Evolutionary conservation across 2,797 vertebrate genomes (phyloP).

Genomic region (Hephaestus fuliginosus): DNA sequence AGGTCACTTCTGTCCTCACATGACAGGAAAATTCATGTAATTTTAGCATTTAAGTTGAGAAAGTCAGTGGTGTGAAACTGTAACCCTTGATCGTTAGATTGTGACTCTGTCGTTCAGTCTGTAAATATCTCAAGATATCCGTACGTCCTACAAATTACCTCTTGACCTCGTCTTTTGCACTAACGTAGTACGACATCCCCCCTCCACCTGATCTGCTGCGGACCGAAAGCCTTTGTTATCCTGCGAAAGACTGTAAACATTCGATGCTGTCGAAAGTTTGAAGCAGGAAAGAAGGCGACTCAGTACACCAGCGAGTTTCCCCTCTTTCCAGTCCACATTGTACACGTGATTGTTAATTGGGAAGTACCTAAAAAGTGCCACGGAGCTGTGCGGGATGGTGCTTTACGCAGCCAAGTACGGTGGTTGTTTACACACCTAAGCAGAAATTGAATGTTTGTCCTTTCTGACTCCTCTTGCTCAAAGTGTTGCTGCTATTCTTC

Average conservation of each 20-base stretch:
- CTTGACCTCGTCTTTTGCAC: slow-evolving; percentile 78
- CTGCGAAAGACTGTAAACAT: slow-evolving; percentile 30
- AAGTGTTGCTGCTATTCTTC: slow-evolving; percentile 80
- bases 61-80: slow-evolving; percentile 21
- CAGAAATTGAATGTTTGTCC: slow-evolving; percentile 55
- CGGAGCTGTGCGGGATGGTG: slow-evolving; percentile 45
- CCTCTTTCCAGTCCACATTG: slow-evolving; percentile 36
- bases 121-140: slow-evolving; percentile 41
- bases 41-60: slow-evolving; percentile 17
- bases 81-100: slow-evolving; percentile 34
- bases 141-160: slow-evolving; percentile 65
- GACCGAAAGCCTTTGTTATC: slow-evolving; percentile 28
- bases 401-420: slow-evolving; percentile 20
- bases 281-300: slow-evolving; percentile 17
- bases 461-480: slow-evolving; percentile 28
- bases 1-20: slow-evolving; percentile 16
- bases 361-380: slow-evolving; percentile 59
- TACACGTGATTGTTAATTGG: slow-evolving; percentile 47
- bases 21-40: slow-evolving; percentile 35
- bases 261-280: slow-evolving; percentile 19
- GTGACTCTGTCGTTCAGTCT: slow-evolving; percentile 31
- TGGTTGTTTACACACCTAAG: slow-evolving; percentile 73
- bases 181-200: slow-evolving; percentile 57
- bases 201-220: slow-evolving; percentile 45
- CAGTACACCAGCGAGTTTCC: slow-evolving; percentile 33